Evolutionary conservation across 2,113 vertebrate species (phyloP).

Genomic region (Stomatorhinus ivindoensis): DNA sequence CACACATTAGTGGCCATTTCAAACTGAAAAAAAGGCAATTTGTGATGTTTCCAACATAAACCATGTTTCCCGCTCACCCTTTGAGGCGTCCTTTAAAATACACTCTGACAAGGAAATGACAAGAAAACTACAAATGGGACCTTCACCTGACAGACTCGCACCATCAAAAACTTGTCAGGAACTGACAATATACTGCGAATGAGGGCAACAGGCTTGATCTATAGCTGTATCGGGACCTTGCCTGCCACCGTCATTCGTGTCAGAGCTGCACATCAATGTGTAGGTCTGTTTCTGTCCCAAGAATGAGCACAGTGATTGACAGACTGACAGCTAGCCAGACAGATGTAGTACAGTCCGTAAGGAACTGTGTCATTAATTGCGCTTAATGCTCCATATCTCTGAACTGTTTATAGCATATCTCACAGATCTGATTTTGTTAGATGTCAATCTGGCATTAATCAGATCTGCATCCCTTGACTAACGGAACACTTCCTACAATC

Average conservation of each 20-base stretch:
- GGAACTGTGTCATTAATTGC: not conserved
- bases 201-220: constrained; percentile 59
- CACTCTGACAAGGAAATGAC: constrained; percentile 61
- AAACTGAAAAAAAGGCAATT: constrained; percentile 31
- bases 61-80: constrained; percentile 37
- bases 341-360: not conserved
- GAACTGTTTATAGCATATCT: not conserved
- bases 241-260: constrained; percentile 56
- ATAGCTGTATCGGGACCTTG: constrained; percentile 57
- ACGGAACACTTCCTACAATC: not conserved
- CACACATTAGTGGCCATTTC: not conserved
- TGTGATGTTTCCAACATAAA: constrained; percentile 62
- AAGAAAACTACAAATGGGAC: constrained; percentile 53
- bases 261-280: constrained; percentile 52
- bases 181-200: constrained; percentile 43
- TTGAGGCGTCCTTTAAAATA: constrained; percentile 50
- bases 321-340: constrained; percentile 21
- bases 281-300: constrained; percentile 42
- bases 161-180: constrained; percentile 50
- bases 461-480: not conserved
- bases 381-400: not conserved
- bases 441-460: not conserved
- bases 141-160: constrained; percentile 59
- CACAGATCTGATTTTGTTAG: not conserved
- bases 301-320: constrained; percentile 27